phyloP scores from a whole-genome alignment of 2,113 vertebrate genomes.

The Thalassoma bifasciatum region DNA sequence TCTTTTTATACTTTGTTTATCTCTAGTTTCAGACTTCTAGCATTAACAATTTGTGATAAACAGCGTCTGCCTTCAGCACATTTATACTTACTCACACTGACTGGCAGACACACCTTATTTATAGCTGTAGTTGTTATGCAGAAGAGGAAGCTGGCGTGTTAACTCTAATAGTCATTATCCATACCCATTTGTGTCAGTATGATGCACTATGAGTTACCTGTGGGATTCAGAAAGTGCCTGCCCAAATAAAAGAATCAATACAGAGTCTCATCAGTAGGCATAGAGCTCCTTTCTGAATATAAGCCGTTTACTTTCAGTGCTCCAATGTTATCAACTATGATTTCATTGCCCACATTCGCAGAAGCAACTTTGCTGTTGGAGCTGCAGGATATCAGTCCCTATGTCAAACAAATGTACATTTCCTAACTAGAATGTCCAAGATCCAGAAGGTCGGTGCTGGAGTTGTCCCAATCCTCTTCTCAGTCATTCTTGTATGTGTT shows the following conservation, averaged over 20 bases:
- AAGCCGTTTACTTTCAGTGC: too few relatives aligned
- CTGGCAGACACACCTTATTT: constrained; percentile 22
- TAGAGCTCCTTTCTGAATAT: neutral
- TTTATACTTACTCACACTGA: neutral
- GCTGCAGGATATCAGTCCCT: too few relatives aligned
- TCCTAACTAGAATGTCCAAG: too few relatives aligned
- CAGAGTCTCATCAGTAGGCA: neutral
- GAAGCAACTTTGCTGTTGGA: too few relatives aligned
- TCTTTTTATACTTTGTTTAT: constrained; percentile 12
- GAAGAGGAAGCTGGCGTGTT: constrained; percentile 20
- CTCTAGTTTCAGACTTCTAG: constrained; percentile 1
- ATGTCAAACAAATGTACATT: too few relatives aligned
- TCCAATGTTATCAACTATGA: too few relatives aligned
- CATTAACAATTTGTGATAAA: constrained; percentile 13
- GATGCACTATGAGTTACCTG: neutral
- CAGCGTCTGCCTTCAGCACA: neutral
- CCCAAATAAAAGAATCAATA: neutral
- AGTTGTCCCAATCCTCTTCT: too few relatives aligned
- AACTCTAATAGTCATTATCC: constrained; percentile 34
- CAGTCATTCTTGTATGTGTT: too few relatives aligned
- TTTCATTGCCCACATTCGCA: too few relatives aligned
- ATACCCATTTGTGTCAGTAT: constrained; percentile 1
- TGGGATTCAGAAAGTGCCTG: neutral
- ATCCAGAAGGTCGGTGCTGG: too few relatives aligned
- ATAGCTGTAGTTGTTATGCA: constrained; percentile 30